phyloP scores from a whole-genome alignment of 2,113 vertebrate species.

The Xiphorhynchus elegans region DNA sequence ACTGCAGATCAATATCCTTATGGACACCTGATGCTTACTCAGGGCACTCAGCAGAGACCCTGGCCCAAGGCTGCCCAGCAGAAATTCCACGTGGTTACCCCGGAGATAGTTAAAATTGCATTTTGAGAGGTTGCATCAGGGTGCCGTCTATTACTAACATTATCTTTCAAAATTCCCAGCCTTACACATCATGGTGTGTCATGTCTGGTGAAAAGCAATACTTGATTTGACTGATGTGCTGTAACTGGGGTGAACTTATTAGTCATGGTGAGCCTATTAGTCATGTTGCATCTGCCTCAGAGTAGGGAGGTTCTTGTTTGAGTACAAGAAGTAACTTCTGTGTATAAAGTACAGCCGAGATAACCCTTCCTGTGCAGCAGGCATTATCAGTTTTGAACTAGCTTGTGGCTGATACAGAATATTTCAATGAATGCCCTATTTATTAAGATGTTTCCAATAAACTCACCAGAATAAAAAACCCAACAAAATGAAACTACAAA shows the following conservation, averaged over 20 bases:
- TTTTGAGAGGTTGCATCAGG: constrained; percentile 49
- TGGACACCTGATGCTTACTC: neutral
- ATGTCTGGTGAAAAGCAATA: constrained; percentile 54
- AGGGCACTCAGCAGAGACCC: neutral
- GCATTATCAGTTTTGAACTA: neutral
- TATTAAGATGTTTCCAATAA: neutral
- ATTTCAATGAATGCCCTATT: neutral
- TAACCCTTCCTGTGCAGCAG: neutral
- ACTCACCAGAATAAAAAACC: neutral
- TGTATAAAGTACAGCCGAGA: neutral
- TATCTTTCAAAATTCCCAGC: constrained; percentile 65
- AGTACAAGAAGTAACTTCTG: neutral
- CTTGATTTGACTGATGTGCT: constrained; percentile 58
- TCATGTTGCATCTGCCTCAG: constrained; percentile 42
- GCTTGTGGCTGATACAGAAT: neutral
- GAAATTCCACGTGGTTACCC: neutral
- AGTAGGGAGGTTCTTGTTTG: neutral
- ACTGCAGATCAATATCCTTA: neutral
- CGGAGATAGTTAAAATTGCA: neutral
- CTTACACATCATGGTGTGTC: constrained; percentile 63
- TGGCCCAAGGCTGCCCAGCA: neutral
- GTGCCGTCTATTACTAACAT: neutral
- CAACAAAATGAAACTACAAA: neutral
- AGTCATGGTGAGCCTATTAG: constrained; percentile 39
- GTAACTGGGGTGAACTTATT: constrained; percentile 43